phyloP scores from a whole-genome alignment of 1,140 invertebrate genomes.

The Achroia grisella region DNA sequence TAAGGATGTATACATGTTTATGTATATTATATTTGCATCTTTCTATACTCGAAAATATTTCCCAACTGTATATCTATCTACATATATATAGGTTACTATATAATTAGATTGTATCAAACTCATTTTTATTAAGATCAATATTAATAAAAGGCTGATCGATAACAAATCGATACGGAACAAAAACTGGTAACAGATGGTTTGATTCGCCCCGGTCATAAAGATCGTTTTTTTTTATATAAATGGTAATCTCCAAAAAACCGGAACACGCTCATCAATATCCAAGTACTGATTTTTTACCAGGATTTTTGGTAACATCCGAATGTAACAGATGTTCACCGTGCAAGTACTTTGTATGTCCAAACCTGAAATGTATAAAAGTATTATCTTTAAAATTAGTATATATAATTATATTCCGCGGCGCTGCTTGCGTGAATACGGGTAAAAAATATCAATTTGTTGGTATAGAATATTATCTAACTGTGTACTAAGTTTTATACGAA shows the following conservation, averaged over 20 bases:
- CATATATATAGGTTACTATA: no score
- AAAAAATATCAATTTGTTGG: no score
- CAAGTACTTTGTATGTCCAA: slow-evolving; percentile 11
- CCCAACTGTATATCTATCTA: no score
- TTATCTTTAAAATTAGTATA: no score
- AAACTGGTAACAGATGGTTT: slow-evolving; percentile 27
- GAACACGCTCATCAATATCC: slow-evolving; percentile 51
- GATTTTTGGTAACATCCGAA: slow-evolving; percentile 54
- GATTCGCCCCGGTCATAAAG: slow-evolving; percentile 20
- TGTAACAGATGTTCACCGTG: slow-evolving; percentile 48
- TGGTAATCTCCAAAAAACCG: slow-evolving; percentile 43
- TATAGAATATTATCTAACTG: no score
- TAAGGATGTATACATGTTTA: no score
- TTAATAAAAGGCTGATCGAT: slow-evolving; percentile 8
- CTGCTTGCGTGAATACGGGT: no score
- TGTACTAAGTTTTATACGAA: no score
- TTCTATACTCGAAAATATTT: no score
- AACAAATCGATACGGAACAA: slow-evolving; percentile 12
- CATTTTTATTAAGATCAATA: not conserved
- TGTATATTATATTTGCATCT: no score
- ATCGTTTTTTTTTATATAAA: slow-evolving; percentile 24
- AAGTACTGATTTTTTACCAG: slow-evolving; percentile 52
- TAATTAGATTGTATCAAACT: no score
- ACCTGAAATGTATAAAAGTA: slow-evolving; percentile 4
- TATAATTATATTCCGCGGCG: no score